Percentiles rank a stretch among this genome's conserved stretches.
phyloP scores from a whole-genome alignment of 2,797 vertebrate genomes.

The Avahi laniger region DNA sequence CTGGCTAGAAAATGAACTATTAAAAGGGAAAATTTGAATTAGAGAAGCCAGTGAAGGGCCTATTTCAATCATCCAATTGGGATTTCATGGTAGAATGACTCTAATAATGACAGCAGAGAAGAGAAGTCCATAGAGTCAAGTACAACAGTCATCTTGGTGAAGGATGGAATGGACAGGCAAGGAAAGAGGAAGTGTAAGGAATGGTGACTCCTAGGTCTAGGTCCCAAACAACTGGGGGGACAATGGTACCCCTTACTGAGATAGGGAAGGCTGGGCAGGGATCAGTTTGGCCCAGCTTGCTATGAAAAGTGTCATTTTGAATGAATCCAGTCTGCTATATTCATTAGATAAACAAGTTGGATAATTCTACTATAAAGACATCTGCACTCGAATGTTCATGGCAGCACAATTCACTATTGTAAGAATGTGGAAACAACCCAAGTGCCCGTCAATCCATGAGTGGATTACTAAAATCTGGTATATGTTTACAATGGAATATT shows the following conservation, averaged over 20 bases:
- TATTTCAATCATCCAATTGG: neutral
- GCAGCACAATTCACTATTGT: no score
- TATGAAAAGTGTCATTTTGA: neutral
- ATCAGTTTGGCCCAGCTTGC: neutral
- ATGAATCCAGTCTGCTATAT: neutral
- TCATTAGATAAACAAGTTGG: no score
- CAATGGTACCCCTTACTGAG: neutral
- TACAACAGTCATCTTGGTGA: neutral
- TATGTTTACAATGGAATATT: no score
- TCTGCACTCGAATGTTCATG: no score
- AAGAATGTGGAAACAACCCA: no score
- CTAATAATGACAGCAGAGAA: neutral
- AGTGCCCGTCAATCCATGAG: no score
- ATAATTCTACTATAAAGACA: no score
- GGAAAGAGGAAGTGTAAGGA: neutral
- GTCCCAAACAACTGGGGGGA: neutral
- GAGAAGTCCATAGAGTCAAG: neutral
- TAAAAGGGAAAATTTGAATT: neutral
- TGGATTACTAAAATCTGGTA: no score
- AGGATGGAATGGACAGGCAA: neutral
- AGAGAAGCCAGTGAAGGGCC: neutral
- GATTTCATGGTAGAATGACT: neutral
- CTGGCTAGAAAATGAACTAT: constrained; percentile 10
- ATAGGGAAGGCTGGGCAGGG: neutral
- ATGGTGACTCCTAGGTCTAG: neutral